Conservation (phyloP, 2,113 vertebrate genomes). For the Panurus biarmicus region DNA sequence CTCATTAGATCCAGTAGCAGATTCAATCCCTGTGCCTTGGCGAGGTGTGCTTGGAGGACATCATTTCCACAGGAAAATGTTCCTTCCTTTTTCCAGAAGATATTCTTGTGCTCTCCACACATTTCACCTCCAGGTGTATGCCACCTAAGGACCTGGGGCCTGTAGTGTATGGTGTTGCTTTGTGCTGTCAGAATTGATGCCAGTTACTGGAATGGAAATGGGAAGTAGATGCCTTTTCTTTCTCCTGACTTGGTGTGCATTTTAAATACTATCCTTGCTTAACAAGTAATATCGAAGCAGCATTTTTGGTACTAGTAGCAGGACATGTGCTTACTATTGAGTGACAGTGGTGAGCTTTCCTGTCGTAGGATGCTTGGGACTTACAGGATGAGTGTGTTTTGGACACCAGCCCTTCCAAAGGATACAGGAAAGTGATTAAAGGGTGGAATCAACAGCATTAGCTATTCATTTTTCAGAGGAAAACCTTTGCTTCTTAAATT, state of each 20-base stretch:
- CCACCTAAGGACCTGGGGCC: neutral
- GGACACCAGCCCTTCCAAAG: neutral
- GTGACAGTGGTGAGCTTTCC: neutral
- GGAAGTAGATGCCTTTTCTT: neutral
- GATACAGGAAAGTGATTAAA: neutral
- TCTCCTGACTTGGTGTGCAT: neutral
- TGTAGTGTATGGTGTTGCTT: neutral
- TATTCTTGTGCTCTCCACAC: neutral
- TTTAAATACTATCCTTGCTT: neutral
- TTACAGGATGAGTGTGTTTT: neutral
- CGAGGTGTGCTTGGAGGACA: neutral
- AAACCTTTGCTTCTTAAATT: neutral
- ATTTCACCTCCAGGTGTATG: neutral
- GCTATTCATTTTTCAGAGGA: neutral
- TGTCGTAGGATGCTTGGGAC: neutral
- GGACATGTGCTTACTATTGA: neutral
- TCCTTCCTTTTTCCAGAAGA: neutral
- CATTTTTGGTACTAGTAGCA: neutral
- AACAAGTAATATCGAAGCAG: neutral
- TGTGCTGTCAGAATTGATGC: neutral
- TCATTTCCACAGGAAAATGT: accelerated
- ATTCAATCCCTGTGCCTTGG: neutral
- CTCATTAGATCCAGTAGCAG: neutral
- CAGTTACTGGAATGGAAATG: neutral
- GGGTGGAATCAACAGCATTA: neutral